Evolutionary conservation across 2,888 invertebrate species (phyloP).

Genomic region (Drosophila neutralis): DNA sequence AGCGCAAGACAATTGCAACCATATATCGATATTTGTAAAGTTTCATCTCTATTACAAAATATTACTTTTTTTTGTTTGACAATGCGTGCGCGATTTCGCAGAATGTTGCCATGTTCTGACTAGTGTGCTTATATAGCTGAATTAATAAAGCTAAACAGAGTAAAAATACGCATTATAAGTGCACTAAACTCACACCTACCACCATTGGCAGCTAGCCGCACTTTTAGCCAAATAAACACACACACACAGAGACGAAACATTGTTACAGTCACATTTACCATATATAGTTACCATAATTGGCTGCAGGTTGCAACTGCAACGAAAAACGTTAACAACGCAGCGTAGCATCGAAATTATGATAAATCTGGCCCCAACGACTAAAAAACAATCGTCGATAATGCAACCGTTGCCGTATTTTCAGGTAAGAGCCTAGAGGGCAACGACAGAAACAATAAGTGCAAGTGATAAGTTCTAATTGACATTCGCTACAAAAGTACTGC

Average conservation of each 20-base stretch:
- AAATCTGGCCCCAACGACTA: slow-evolving; percentile 49
- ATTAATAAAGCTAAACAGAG: slow-evolving; percentile 12
- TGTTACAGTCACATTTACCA: slow-evolving; percentile 14
- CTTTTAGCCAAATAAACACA: slow-evolving; percentile 21
- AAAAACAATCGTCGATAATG: slow-evolving; percentile 80
- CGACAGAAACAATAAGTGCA: slow-evolving; percentile 10
- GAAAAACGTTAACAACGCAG: slow-evolving; percentile 15
- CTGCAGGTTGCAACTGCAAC: slow-evolving; percentile 49
- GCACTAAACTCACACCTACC: not conserved
- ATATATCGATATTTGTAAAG: slow-evolving; percentile 24
- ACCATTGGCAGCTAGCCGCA: slow-evolving; percentile 24
- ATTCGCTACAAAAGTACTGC: slow-evolving; percentile 45
- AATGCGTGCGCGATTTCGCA: slow-evolving; percentile 49
- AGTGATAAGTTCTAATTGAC: slow-evolving; percentile 38
- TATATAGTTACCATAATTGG: slow-evolving; percentile 29
- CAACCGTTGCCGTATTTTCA: slow-evolving; percentile 79
- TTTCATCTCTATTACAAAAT: slow-evolving; percentile 36
- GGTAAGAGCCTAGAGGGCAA: slow-evolving; percentile 66
- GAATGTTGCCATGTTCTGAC: slow-evolving; percentile 16
- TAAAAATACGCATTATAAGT: slow-evolving; percentile 6
- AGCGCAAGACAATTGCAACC: slow-evolving; percentile 14
- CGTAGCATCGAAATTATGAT: slow-evolving; percentile 38
- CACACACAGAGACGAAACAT: slow-evolving; percentile 11
- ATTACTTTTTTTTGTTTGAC: slow-evolving; percentile 38
- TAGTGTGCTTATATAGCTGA: slow-evolving; percentile 24